Evolutionary conservation across 2,888 invertebrate species (phyloP), one percentile per base, ranked within the genome.

Genomic region (Stenolophus ochropezus): DNA sequence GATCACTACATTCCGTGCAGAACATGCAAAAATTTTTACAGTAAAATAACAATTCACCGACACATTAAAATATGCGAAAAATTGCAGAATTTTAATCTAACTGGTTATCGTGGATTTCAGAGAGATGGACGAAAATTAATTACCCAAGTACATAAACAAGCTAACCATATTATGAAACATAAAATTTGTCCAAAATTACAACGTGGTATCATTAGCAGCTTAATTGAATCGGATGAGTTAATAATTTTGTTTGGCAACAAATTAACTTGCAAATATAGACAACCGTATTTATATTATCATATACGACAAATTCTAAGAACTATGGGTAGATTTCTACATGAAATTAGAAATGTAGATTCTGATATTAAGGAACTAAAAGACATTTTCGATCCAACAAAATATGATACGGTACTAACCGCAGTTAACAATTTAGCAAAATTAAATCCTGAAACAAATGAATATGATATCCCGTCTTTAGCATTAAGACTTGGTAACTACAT

Each of bases 41-140:
- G 56, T 56, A 20, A 56, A 20, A 56, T 56, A 4, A 56, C 56
- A 56, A 56, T 56, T 18, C 56, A 56, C 16, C 8, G 14, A 18
- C 56, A 56, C 8, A 18, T 56, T 16, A 56, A 56, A 56, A 56
- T 2, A 18, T 56, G 56, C 18, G 16, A 20, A 56, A 56, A 56
- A 16, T 6, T 56, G 18, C 56, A 18, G 56, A 18, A 56, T 5
- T 16, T 3, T 56, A 56, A 56, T 56, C 56, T 56, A 16, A 18
- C 56, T 56, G 56, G 56, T 16, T 56, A 56, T 56, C 56, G 56
- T 56, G 56, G 56, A 56, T 56, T 56, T 3, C 56, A 56, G 56
- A 56, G 16, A 16, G 56, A 56, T 56, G 56, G 56, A 56, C 56
- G 56, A 5, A 18, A 56, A 8, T 20, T 56, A 56, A 56, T 56